Evolutionary conservation across 2,888 invertebrate species (phyloP), one percentile per base, ranked within the genome.

Genomic region (Ichneumon xanthorius): DNA sequence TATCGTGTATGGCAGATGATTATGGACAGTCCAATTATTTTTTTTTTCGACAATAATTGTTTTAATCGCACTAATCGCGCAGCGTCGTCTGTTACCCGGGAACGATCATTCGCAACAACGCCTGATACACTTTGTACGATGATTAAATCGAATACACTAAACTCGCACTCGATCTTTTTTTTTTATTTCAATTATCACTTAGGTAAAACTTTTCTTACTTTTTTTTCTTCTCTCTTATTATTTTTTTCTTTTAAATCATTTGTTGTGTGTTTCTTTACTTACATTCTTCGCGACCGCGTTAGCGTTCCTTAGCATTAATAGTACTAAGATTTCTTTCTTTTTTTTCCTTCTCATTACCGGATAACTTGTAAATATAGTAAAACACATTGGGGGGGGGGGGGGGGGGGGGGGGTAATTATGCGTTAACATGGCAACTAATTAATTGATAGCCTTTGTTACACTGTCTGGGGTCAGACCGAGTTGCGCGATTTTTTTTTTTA

Each of bases 71-170:
- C 22, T 16, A 75, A 80, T 73, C 37, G 45, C 40, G 63, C 16
- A 76, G 75, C 40, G 63, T 70, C 73, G 65, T 77, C 48, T 83
- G 70, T 79, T 63, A 63, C 30, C 50, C 68, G 80, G 72, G 58
- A 79, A 86, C 67, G 80, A 77, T 84, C 81, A 85, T 86, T 87
- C 82, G 82, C 83, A 86, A 88, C 87, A 88, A 91, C 90, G 88
- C 89, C 90, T 90, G 90, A 92, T 92, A 93, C 92, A 92, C 88
- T 92, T 91, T 90, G 91, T 90, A 91, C 88, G 90, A 91, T 87
- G 89, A 91, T 90, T 82, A 88, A 87, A 90, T 89, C 86, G 90
- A 92, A 90, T 91, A 89, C 88, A 91, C 89, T 88, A 90, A 88
- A 90, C 89, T 90, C 90, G 90, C 90, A 90, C 89, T 90, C 90